Conservation (phyloP, 2,888 invertebrate species). For the Zeuzera pyrina region DNA sequence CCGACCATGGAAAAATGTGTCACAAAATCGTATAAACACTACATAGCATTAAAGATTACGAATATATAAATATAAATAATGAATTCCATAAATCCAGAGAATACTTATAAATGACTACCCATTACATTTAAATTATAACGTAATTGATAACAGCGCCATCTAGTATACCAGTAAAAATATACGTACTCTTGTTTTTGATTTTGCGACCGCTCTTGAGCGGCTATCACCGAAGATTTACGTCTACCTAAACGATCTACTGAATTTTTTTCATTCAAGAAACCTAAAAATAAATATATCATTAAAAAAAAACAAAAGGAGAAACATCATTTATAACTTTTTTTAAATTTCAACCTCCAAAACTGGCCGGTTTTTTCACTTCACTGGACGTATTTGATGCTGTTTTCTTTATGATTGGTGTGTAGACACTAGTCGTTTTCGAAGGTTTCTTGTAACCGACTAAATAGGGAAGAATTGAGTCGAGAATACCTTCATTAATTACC, state of each 20-base stretch:
- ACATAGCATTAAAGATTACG: too few species aligned
- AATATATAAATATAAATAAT: background rate
- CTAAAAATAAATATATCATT: conserved; percentile 30
- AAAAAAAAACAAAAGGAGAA: conserved; percentile 13
- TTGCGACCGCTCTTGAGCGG: conserved; percentile 41
- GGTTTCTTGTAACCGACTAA: conserved; percentile 74
- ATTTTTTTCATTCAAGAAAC: conserved; percentile 57
- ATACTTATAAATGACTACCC: too few species aligned
- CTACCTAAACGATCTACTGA: conserved; percentile 60
- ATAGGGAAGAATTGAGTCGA: conserved; percentile 87
- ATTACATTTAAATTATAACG: background rate
- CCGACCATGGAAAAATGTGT: too few species aligned
- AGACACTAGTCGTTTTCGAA: conserved; percentile 62
- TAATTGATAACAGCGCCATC: conserved; percentile 5
- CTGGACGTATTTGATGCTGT: conserved; percentile 28
- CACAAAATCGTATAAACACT: too few species aligned
- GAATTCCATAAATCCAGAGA: background rate
- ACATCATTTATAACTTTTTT: too few species aligned
- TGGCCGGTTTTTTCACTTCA: conserved; percentile 67
- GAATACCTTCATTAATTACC: conserved; percentile 84
- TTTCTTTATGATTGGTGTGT: conserved; percentile 72
- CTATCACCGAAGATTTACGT: conserved; percentile 56
- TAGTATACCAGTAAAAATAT: conserved; percentile 8
- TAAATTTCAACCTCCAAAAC: conserved; percentile 70
- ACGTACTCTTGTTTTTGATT: conserved; percentile 68